These are phyloP conservation scores for Chionis minor DNA, from an alignment of 2,113 vertebrate species.

Conservation along the genomic window DNA sequence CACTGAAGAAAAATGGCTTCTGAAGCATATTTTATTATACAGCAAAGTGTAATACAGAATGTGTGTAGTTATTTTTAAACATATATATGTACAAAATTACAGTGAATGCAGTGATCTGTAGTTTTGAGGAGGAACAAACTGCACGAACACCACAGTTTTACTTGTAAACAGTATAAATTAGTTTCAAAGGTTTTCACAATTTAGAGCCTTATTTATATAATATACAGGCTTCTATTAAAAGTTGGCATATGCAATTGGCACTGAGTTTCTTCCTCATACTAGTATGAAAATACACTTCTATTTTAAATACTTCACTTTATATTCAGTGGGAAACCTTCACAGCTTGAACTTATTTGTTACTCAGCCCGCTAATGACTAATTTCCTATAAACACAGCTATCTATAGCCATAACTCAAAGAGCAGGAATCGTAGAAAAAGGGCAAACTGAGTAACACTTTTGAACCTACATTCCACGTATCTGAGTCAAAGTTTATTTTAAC, in stretches of 20 bases:
- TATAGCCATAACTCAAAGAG: neutral
- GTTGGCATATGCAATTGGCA: neutral
- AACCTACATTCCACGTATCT: neutral
- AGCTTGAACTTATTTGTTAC: constrained; percentile 8
- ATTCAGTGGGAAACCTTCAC: neutral
- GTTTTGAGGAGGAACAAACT: constrained; percentile 48
- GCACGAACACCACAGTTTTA: constrained; percentile 9
- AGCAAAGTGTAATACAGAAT: constrained; percentile 37
- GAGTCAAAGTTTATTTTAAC: neutral
- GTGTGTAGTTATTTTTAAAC: constrained; percentile 19
- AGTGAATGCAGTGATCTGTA: constrained; percentile 36
- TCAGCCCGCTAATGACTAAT: constrained; percentile 21
- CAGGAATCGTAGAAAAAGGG: constrained; percentile 18
- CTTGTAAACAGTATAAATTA: constrained; percentile 43
- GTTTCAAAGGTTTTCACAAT: constrained; percentile 30
- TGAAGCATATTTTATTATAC: constrained; percentile 58
- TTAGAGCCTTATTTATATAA: constrained; percentile 30
- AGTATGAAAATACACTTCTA: constrained; percentile 45
- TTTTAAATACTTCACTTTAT: constrained; percentile 31
- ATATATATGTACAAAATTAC: constrained; percentile 35
- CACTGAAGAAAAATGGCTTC: neutral
- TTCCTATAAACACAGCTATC: constrained; percentile 5
- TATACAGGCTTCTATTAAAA: neutral
- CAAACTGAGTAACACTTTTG: neutral
- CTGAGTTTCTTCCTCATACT: neutral